Base-by-base conservation (phyloP, 2,113 vertebrate genomes). In the Bos indicus region DNA sequence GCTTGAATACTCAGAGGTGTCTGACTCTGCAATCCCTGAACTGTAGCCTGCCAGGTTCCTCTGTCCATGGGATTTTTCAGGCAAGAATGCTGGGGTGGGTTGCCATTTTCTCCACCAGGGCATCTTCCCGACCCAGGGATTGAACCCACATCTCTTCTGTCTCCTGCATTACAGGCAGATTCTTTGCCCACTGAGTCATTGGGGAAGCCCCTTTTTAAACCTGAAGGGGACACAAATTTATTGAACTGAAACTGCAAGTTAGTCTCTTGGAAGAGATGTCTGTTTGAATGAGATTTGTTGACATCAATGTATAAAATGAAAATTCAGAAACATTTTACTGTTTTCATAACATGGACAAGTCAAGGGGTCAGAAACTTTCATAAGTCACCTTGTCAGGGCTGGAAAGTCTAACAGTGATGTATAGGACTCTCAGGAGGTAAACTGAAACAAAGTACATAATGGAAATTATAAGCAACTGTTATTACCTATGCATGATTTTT, bases 271-370 rank as follows among this genome's bases (percentile, higher is more conserved):
- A 82, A 81, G 48, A 86, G 14, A 54, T 80, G 43, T 95, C 92
- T 87, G 9, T 90, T 83, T 86, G 82, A 46, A 93, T 83, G 67
- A 93, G 46, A 46, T 85, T 82, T 96, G 67, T 92, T 96, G 67
- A 90, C 57, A 74, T 85, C 48, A 51, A 21, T 46, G 33, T 78
- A 4, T 19, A 94, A 91, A 97, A 60, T 62, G 43, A 98, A 97
- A 95, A 96, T 95, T 40, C 17, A 71, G 23, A 56, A 94, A 25
- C 10, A 28, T 81, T 94, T 90, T 71, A 71, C 52, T 97, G 78
- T 40, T 95, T 96, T 96, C n/a, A 94, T 92, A 95, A 95, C 56
- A 59, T 94, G 80, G 78, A 97, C 28, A 95, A 95, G 59, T 85
- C 46, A 9, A 90, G 11, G 30, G 40, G 54, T 91, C 54, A 85